A percentile compares a stretch with the other conserved stretches of the same genome.
phyloP scores from a whole-genome alignment of 1,140 invertebrate genomes.

The Matsumurasca onukii region DNA sequence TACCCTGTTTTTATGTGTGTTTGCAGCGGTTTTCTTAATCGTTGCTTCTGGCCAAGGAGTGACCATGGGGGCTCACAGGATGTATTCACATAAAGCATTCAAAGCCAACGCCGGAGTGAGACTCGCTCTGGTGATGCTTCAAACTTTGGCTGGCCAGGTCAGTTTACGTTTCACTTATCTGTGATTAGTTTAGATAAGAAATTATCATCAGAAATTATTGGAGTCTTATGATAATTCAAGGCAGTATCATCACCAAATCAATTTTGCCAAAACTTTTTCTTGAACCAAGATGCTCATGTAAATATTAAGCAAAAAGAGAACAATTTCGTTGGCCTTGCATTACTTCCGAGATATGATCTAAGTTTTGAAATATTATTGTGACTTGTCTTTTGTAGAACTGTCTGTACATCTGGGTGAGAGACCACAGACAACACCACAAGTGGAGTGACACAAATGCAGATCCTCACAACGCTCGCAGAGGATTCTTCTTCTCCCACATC shows the following conservation, averaged over 20 bases:
- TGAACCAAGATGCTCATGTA: no score
- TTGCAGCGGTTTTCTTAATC: not conserved
- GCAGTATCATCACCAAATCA: no score
- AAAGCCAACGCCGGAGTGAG: slow-evolving; percentile 50
- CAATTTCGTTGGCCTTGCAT: no score
- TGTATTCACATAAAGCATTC: slow-evolving; percentile 5
- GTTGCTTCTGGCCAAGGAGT: not conserved
- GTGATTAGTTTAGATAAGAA: no score
- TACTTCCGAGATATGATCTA: no score
- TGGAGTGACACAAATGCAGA: slow-evolving; percentile 66
- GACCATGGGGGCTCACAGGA: not conserved
- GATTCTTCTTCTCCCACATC: slow-evolving; percentile 68
- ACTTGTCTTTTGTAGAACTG: slow-evolving; percentile 42
- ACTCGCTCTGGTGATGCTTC: slow-evolving; percentile 49
- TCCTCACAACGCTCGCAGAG: slow-evolving; percentile 63
- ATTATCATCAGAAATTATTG: no score
- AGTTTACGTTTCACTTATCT: no score
- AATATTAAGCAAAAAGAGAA: no score
- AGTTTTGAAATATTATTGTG: no score
- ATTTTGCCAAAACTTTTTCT: no score
- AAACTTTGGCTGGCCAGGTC: slow-evolving; percentile 46
- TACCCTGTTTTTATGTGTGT: no score
- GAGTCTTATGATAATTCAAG: no score
- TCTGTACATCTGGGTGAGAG: slow-evolving; percentile 54
- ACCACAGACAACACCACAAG: slow-evolving; percentile 66